Evolutionary conservation across 53 echinoderm and acorn worm genomes (phyloP).

Genomic region (Crossaster papposus): DNA sequence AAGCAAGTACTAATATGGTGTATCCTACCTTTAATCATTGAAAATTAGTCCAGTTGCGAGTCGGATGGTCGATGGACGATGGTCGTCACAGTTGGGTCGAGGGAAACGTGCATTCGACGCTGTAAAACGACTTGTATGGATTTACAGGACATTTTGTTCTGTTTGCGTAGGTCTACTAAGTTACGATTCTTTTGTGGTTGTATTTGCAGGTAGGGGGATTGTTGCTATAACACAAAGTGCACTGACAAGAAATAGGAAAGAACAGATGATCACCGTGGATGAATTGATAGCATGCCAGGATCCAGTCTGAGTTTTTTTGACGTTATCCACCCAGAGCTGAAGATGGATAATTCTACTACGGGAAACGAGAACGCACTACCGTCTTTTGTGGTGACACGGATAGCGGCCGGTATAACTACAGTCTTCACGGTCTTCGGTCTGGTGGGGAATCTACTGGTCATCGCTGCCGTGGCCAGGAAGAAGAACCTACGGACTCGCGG

Average conservation of each 20-base stretch:
- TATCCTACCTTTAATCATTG: too few species aligned
- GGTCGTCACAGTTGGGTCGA: not conserved
- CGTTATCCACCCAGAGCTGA: constrained; percentile 21
- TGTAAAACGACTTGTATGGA: not conserved
- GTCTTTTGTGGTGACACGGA: constrained; percentile 25
- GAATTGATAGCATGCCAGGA: not conserved
- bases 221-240: not conserved
- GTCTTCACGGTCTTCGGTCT: constrained; percentile 27
- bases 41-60: too few species aligned
- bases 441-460: constrained; percentile 53
- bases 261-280: not conserved
- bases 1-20: too few species aligned
- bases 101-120: not conserved
- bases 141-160: not conserved
- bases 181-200: not conserved
- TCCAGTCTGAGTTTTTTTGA: constrained; percentile 6
- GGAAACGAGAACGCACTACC: constrained; percentile 8
- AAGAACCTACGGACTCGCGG: constrained; percentile 52
- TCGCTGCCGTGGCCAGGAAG: constrained; percentile 44
- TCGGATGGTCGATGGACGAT: not conserved
- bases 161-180: not conserved
- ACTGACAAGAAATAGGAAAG: not conserved
- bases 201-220: not conserved
- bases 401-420: constrained; percentile 49
- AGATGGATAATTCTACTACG: constrained; percentile 3